Percentiles rank a stretch among this genome's conserved stretches.
Evolutionary conservation across 2,113 vertebrate species (phyloP).

Genomic region (human (Homo sapiens)): DNA sequence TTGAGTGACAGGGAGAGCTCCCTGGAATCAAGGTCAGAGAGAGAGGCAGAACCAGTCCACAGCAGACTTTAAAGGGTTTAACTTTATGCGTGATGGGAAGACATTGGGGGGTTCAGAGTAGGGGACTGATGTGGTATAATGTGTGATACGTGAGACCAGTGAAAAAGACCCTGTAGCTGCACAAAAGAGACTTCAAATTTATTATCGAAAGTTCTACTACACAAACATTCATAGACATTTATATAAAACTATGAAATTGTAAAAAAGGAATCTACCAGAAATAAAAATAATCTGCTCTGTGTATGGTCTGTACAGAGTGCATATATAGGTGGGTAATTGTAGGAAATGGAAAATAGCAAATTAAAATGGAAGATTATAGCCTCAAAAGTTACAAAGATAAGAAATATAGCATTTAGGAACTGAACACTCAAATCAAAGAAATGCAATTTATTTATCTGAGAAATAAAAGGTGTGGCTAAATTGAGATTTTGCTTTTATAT

Average conservation of each 20-base stretch:
- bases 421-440: neutral
- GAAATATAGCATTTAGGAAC: neutral
- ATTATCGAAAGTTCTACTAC: neutral
- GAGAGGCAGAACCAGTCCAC: neutral
- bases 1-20: neutral
- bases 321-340: neutral
- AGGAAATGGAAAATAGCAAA: neutral
- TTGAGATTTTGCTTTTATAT: neutral
- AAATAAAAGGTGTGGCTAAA: neutral
- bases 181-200: slow-evolving; percentile 1
- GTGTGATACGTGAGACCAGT: neutral
- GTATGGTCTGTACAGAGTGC: neutral
- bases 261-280: neutral
- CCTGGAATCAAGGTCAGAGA: neutral
- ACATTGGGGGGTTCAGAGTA: neutral
- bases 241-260: neutral
- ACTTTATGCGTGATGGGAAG: neutral
- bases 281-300: neutral
- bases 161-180: neutral
- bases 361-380: slow-evolving; percentile 16
- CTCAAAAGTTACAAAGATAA: neutral
- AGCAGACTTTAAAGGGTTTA: neutral
- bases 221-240: neutral
- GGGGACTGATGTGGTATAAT: neutral
- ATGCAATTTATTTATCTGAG: neutral